phyloP scores from a whole-genome alignment of 2,797 vertebrate species.

The Xiphorhynchus erythropygius region DNA sequence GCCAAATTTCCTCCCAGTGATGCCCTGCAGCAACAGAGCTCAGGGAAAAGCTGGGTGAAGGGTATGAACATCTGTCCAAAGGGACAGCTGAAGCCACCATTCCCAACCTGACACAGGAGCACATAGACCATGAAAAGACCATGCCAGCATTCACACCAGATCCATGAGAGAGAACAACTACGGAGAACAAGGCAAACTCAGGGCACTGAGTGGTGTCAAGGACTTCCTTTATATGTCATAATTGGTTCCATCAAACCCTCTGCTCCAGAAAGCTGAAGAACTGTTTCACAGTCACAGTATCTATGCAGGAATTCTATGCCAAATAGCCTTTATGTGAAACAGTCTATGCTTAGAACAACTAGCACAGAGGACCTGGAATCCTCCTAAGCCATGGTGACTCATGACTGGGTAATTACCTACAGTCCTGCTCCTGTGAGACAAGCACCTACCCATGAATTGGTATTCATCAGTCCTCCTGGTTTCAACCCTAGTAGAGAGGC shows the following conservation, averaged over 20 bases:
- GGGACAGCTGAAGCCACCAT: not conserved
- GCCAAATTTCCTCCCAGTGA: not conserved
- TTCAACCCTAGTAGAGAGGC: not conserved
- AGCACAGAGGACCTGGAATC: not conserved
- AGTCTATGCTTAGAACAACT: not conserved
- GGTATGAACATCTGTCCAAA: not conserved
- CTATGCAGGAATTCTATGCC: not conserved
- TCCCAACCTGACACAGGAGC: not conserved
- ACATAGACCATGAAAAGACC: not conserved
- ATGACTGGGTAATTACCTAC: not conserved
- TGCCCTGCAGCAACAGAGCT: not conserved
- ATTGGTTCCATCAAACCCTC: not conserved
- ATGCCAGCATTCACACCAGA: not conserved
- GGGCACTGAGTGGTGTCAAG: accelerated
- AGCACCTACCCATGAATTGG: not conserved
- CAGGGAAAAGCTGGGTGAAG: not conserved
- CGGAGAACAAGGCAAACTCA: not conserved
- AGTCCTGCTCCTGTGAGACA: not conserved
- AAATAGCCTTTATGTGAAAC: not conserved
- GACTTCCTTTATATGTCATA: not conserved
- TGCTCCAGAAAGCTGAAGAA: not conserved
- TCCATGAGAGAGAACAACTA: not conserved
- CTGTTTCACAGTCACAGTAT: not conserved
- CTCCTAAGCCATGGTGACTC: not conserved
- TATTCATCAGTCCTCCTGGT: not conserved